These are phyloP conservation scores for Phalacrocorax carbo DNA, from an alignment of 2,113 vertebrate genomes.

Conservation along the genomic window DNA sequence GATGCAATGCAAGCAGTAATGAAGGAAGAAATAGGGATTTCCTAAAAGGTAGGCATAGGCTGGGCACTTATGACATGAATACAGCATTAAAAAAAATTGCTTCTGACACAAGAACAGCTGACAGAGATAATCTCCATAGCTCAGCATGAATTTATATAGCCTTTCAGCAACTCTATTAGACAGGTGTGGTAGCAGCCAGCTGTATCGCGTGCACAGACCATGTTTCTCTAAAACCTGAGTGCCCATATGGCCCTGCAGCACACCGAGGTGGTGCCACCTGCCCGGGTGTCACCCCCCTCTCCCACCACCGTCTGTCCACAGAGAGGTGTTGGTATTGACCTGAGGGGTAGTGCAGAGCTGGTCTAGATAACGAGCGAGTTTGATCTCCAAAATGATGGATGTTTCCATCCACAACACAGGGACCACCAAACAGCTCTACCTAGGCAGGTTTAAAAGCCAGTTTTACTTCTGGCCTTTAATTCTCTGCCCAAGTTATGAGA, in stretches of 20 bases:
- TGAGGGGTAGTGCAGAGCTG: neutral
- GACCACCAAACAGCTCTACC: neutral
- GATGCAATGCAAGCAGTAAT: neutral
- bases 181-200: slow-evolving; percentile 47
- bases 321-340: neutral
- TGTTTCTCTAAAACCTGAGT: neutral
- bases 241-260: slow-evolving; percentile 32
- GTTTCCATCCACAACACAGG: neutral
- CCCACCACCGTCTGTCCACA: slow-evolving; percentile 39
- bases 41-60: neutral
- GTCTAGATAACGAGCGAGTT: neutral
- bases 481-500: neutral
- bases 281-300: neutral
- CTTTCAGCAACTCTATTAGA: slow-evolving; percentile 32
- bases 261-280: slow-evolving; percentile 23
- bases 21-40: neutral
- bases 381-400: neutral
- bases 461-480: neutral
- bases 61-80: neutral
- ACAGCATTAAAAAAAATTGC: slow-evolving; percentile 26
- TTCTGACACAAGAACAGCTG: slow-evolving; percentile 39
- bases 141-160: slow-evolving; percentile 35
- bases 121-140: slow-evolving; percentile 45
- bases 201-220: neutral
- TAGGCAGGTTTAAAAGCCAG: neutral